phyloP scores from a whole-genome alignment of 2,888 invertebrate genomes.

The Harpagoxenus sublaevis region DNA sequence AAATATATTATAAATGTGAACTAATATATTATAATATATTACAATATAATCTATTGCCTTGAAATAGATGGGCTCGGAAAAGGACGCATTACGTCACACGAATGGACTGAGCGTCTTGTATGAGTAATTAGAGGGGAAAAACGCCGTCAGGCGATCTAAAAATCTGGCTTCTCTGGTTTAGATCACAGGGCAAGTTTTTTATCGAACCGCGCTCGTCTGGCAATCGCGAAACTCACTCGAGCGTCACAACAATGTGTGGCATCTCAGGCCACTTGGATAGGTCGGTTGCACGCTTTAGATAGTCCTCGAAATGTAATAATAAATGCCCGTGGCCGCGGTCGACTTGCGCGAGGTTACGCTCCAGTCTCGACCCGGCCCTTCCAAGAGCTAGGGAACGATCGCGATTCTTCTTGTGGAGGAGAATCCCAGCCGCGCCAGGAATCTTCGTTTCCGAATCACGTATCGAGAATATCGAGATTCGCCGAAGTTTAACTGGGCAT shows the following conservation, averaged over 20 bases:
- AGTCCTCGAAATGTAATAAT: slow-evolving; percentile 59
- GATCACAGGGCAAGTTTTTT: neutral
- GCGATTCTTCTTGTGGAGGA: slow-evolving; percentile 54
- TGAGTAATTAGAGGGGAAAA: too few species aligned
- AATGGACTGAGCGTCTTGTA: too few species aligned
- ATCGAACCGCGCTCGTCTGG: slow-evolving; percentile 7
- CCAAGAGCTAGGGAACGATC: slow-evolving; percentile 57
- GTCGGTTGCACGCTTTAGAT: slow-evolving; percentile 34
- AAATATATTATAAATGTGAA: too few species aligned
- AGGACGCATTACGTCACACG: too few species aligned
- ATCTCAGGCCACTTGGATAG: slow-evolving; percentile 33
- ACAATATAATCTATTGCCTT: too few species aligned
- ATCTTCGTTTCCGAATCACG: slow-evolving; percentile 60
- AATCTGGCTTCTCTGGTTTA: neutral
- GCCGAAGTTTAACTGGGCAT: slow-evolving; percentile 21
- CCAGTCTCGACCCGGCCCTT: slow-evolving; percentile 40
- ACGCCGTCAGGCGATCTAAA: too few species aligned
- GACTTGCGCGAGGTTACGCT: slow-evolving; percentile 68
- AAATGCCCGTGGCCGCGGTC: slow-evolving; percentile 63
- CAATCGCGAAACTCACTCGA: slow-evolving; percentile 49
- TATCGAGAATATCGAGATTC: slow-evolving; percentile 23
- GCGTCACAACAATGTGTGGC: slow-evolving; percentile 52
- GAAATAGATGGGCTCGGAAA: too few species aligned
- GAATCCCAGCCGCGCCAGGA: slow-evolving; percentile 59
- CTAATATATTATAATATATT: too few species aligned